These are phyloP conservation scores for Syrphus vitripennis DNA, from an alignment of 2,888 invertebrate genomes.

Conservation along the genomic window DNA sequence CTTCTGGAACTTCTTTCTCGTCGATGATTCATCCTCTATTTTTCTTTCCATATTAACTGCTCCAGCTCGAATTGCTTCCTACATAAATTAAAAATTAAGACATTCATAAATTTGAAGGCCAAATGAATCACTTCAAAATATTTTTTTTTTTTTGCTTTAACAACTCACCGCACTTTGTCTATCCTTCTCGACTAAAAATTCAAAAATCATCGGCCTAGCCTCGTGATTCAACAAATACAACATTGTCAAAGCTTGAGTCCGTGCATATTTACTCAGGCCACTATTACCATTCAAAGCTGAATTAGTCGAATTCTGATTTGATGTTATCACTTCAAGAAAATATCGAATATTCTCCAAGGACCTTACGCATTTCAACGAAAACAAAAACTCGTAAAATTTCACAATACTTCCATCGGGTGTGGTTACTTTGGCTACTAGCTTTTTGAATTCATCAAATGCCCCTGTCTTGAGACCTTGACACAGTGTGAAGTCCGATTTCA, in stretches of 20 bases:
- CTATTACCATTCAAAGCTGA: conserved; percentile 62
- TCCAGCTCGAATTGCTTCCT: conserved; percentile 69
- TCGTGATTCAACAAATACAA: conserved; percentile 75
- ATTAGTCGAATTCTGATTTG: conserved; percentile 75
- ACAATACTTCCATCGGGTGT: conserved; percentile 68
- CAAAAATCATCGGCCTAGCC: conserved; percentile 72
- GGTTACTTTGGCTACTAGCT: conserved; percentile 73
- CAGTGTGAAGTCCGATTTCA: conserved; percentile 73
- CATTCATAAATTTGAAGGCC: no score
- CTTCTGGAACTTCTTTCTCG: not conserved
- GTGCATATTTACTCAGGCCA: conserved; percentile 73
- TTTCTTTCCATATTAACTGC: not conserved
- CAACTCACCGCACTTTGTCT: not conserved
- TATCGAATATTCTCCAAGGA: conserved; percentile 74
- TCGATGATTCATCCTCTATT: not conserved
- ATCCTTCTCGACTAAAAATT: not conserved
- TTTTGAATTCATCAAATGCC: conserved; percentile 75
- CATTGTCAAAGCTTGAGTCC: conserved; percentile 75
- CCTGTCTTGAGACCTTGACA: conserved; percentile 76
- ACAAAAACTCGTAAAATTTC: conserved; percentile 76
- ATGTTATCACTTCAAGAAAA: conserved; percentile 75
- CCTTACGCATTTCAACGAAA: conserved; percentile 76
- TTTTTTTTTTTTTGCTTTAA: no score
- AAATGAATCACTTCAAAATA: no score
- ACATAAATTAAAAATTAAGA: not conserved